These are phyloP conservation scores for Paramacrobiotus metropolitanus DNA, from an alignment of 1,140 invertebrate genomes.

Conservation along the genomic window DNA sequence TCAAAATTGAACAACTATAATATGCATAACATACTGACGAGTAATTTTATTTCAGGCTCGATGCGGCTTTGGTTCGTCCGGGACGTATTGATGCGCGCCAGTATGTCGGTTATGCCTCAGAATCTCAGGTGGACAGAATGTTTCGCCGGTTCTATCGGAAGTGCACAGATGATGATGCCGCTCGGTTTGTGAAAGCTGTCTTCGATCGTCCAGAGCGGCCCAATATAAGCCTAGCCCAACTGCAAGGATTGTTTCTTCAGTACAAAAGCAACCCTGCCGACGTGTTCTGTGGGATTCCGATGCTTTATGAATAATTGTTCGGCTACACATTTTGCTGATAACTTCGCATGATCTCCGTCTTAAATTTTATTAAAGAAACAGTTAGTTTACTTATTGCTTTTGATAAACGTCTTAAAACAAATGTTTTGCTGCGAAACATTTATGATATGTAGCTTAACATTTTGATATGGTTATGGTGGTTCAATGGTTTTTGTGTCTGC, in stretches of 20 bases:
- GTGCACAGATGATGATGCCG: conserved; percentile 13
- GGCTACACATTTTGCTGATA: neutral
- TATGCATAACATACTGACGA: too few species aligned
- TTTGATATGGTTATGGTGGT: too few species aligned
- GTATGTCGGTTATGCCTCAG: conserved; percentile 22
- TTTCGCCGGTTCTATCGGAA: conserved; percentile 24
- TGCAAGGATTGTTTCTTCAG: conserved; percentile 24
- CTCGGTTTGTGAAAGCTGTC: conserved; percentile 15
- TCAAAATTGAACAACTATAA: too few species aligned
- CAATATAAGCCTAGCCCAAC: conserved; percentile 21
- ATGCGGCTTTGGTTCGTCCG: conserved; percentile 29
- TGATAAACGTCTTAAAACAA: neutral
- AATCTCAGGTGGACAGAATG: conserved; percentile 21
- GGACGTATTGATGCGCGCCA: conserved; percentile 28
- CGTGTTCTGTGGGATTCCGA: neutral
- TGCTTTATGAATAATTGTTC: neutral
- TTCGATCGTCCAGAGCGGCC: conserved; percentile 5
- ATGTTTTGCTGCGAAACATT: neutral
- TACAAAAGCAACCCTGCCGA: conserved; percentile 16
- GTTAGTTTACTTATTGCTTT: neutral
- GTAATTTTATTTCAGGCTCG: too few species aligned
- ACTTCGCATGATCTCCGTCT: neutral
- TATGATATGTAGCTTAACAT: neutral
- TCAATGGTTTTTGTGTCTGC: too few species aligned
- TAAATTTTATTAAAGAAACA: neutral